phyloP scores from a whole-genome alignment of 2,797 vertebrate species.

The Myripristis murdjan region DNA sequence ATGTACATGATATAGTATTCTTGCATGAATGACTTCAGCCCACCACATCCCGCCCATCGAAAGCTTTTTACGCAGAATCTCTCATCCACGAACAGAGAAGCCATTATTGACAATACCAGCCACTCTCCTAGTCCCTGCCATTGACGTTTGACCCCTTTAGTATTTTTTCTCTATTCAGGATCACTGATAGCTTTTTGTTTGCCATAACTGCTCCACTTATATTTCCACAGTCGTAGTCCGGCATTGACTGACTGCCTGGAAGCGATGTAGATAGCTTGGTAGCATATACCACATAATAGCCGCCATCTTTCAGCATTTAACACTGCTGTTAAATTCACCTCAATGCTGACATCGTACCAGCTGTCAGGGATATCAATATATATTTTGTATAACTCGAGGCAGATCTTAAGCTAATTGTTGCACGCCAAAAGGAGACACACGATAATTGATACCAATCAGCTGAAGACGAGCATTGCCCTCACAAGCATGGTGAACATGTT shows the following conservation, averaged over 20 bases:
- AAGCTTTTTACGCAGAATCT: constrained; percentile 66
- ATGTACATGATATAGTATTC: constrained; percentile 51
- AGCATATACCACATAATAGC: constrained; percentile 63
- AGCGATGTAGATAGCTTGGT: constrained; percentile 59
- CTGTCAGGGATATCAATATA: constrained; percentile 63
- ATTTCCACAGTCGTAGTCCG: constrained; percentile 65
- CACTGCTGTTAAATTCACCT: constrained; percentile 66
- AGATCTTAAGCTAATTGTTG: constrained; percentile 65
- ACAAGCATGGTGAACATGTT: constrained; percentile 27
- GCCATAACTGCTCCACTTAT: constrained; percentile 85
- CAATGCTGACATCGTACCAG: constrained; percentile 53
- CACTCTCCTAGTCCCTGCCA: constrained; percentile 77
- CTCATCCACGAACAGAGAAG: constrained; percentile 67
- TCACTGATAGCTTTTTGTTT: constrained; percentile 87
- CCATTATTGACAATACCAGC: constrained; percentile 82
- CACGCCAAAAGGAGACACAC: constrained; percentile 57
- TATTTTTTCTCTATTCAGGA: constrained; percentile 79
- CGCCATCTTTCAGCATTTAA: constrained; percentile 71
- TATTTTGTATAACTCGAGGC: constrained; percentile 58
- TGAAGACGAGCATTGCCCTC: constrained; percentile 33
- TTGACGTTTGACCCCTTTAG: constrained; percentile 82
- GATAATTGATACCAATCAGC: constrained; percentile 73
- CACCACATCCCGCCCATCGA: constrained; percentile 63
- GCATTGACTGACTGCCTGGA: constrained; percentile 76
- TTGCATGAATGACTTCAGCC: constrained; percentile 60